phyloP scores from a whole-genome alignment of 2,113 vertebrate genomes.

The Garra rufa region DNA sequence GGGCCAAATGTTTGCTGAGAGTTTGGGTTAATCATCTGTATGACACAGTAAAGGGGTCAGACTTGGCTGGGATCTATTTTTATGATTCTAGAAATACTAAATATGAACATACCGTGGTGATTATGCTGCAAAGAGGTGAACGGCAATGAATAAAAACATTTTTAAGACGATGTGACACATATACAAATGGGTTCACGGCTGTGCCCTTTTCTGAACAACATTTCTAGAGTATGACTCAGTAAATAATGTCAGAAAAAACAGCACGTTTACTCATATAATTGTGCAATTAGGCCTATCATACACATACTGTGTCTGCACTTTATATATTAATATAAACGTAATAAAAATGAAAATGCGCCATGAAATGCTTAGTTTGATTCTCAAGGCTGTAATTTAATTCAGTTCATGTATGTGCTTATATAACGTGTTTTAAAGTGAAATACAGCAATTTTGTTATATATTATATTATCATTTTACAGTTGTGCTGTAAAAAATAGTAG shows the following conservation, averaged over 20 bases:
- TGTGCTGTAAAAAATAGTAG: not conserved
- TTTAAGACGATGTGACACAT: not conserved
- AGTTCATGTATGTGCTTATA: not conserved
- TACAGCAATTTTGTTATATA: not conserved
- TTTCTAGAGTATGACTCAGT: not conserved
- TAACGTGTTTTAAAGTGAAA: not conserved
- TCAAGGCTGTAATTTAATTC: not conserved
- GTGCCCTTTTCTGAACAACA: constrained; percentile 11
- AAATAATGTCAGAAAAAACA: not conserved
- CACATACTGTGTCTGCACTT: not conserved
- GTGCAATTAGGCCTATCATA: not conserved
- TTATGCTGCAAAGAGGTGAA: not conserved
- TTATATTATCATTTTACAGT: not conserved
- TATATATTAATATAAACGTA: not conserved
- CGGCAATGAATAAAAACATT: not conserved
- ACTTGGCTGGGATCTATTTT: constrained; percentile 7
- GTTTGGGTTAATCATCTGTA: constrained; percentile 33
- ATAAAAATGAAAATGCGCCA: not conserved
- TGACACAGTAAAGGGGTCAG: constrained; percentile 20
- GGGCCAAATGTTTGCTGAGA: constrained; percentile 30
- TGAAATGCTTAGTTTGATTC: not conserved
- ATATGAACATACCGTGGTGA: constrained; percentile 10
- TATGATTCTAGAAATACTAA: constrained; percentile 22
- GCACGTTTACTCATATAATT: not conserved
- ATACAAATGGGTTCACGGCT: constrained; percentile 8